These are phyloP conservation scores for Alligator mississippiensis DNA, from an alignment of 2,113 vertebrate species.

Conservation along the genomic window DNA sequence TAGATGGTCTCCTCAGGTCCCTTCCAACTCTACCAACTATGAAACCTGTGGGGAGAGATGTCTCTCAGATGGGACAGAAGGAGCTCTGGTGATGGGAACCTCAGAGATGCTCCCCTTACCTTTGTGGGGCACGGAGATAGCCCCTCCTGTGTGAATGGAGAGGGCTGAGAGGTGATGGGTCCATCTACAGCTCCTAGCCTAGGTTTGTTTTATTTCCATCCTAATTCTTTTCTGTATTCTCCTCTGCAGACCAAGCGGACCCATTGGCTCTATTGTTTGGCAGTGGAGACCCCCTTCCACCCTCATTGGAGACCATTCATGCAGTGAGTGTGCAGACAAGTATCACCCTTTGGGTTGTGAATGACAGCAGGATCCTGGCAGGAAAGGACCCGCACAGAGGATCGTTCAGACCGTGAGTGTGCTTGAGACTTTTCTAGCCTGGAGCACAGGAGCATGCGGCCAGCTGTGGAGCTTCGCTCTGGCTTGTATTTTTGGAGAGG, in stretches of 20 bases:
- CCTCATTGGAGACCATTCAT: not conserved
- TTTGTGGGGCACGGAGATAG: not conserved
- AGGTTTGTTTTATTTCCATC: not conserved
- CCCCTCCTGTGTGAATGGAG: not conserved
- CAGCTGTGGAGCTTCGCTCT: rapidly evolving
- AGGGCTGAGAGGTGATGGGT: not conserved
- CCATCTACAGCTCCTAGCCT: not conserved
- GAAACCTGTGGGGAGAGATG: too few species aligned
- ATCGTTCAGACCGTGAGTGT: slow-evolving; percentile 18
- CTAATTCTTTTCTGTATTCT: not conserved
- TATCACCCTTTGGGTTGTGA: rapidly evolving
- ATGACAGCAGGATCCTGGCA: not conserved
- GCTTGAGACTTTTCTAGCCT: rapidly evolving
- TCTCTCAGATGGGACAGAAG: not conserved
- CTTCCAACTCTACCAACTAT: too few species aligned
- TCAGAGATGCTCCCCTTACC: not conserved
- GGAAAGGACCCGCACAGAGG: not conserved
- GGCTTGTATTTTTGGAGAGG: rapidly evolving
- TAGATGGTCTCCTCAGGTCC: too few species aligned
- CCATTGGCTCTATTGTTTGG: not conserved
- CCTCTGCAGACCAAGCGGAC: slow-evolving; percentile 26
- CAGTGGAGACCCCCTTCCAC: not conserved
- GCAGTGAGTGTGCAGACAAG: not conserved
- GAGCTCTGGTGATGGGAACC: too few species aligned
- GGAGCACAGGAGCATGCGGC: not conserved